Percentiles rank a stretch among this genome's conserved stretches.
These are phyloP conservation scores for Lipophrys pholis DNA, from an alignment of 2,113 vertebrate genomes.

Conservation along the genomic window DNA sequence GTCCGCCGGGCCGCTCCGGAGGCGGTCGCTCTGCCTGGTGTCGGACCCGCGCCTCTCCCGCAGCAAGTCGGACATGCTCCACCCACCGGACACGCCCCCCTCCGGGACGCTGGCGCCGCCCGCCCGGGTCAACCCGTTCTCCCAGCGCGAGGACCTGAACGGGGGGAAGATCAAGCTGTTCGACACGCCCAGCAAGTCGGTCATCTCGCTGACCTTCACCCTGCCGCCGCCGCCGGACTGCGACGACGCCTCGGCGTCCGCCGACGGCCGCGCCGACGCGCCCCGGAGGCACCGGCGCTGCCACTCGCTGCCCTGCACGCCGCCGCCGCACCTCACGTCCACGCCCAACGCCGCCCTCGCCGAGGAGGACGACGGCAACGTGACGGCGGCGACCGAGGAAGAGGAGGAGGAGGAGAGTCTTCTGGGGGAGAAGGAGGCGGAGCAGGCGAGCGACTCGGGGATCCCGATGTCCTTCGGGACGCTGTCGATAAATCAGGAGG, in stretches of 20 bases:
- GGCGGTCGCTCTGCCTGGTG: slow-evolving; percentile 71
- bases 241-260: slow-evolving; percentile 27
- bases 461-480: slow-evolving; percentile 71
- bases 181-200: slow-evolving; percentile 92
- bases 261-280: not conserved
- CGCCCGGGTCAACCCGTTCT: slow-evolving; percentile 93
- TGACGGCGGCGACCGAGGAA: not conserved
- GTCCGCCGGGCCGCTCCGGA: slow-evolving; percentile 30
- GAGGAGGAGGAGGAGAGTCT: slow-evolving; percentile 7
- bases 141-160: slow-evolving; percentile 91
- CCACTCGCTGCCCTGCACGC: slow-evolving; percentile 90
- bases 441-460: slow-evolving; percentile 62
- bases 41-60: slow-evolving; percentile 86
- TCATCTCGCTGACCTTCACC: slow-evolving; percentile 89
- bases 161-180: slow-evolving; percentile 96
- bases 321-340: slow-evolving; percentile 78
- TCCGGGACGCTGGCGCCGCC: slow-evolving; percentile 65
- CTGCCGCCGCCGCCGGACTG: slow-evolving; percentile 83
- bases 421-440: slow-evolving; percentile 1
- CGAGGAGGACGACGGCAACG: slow-evolving; percentile 21
- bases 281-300: slow-evolving; percentile 83
- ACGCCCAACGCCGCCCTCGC: slow-evolving; percentile 43
- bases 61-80: slow-evolving; percentile 91
- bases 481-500: slow-evolving; percentile 64
- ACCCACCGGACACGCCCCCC: slow-evolving; percentile 71